These are phyloP conservation scores for Galaxias olidus DNA, from an alignment of 2,797 vertebrate genomes.

Conservation along the genomic window DNA sequence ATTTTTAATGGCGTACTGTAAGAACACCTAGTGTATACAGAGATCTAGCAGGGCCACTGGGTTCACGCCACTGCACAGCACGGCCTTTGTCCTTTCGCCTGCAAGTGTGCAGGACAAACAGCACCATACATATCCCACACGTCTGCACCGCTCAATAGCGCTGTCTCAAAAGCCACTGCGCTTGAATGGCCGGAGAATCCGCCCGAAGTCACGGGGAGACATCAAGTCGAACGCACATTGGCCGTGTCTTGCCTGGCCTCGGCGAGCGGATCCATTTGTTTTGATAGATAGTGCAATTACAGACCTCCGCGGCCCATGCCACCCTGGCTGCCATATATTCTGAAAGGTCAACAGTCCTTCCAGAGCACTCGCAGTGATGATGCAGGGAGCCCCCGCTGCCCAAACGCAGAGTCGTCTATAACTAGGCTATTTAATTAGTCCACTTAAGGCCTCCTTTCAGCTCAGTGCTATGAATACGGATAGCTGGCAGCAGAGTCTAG, in stretches of 20 bases:
- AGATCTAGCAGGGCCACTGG: neutral
- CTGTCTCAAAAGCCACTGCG: neutral
- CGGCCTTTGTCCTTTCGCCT: too few species aligned
- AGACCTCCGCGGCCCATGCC: slow-evolving; percentile 43
- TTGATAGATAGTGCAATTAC: slow-evolving; percentile 63
- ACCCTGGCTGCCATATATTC: slow-evolving; percentile 55
- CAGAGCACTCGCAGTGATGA: slow-evolving; percentile 56
- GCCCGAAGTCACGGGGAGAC: slow-evolving; percentile 8
- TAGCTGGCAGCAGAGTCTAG: slow-evolving; percentile 68
- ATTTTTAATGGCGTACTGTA: neutral
- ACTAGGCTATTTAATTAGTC: slow-evolving; percentile 76
- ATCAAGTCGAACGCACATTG: slow-evolving; percentile 29
- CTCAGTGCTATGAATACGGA: slow-evolving; percentile 73
- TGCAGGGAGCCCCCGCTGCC: slow-evolving; percentile 54
- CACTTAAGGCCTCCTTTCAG: slow-evolving; percentile 74
- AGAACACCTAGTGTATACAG: neutral
- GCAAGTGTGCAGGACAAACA: too few species aligned
- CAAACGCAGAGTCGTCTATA: slow-evolving; percentile 51
- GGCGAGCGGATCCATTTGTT: slow-evolving; percentile 43
- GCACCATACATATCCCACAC: too few species aligned
- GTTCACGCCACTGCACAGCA: neutral
- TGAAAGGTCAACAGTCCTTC: slow-evolving; percentile 65
- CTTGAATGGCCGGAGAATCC: neutral
- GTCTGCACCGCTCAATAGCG: neutral
- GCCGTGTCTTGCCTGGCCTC: neutral